Percentiles rank a stretch among this genome's conserved stretches.
phyloP scores from a whole-genome alignment of 2,797 vertebrate genomes.

The Melanotaenia boesemani region DNA sequence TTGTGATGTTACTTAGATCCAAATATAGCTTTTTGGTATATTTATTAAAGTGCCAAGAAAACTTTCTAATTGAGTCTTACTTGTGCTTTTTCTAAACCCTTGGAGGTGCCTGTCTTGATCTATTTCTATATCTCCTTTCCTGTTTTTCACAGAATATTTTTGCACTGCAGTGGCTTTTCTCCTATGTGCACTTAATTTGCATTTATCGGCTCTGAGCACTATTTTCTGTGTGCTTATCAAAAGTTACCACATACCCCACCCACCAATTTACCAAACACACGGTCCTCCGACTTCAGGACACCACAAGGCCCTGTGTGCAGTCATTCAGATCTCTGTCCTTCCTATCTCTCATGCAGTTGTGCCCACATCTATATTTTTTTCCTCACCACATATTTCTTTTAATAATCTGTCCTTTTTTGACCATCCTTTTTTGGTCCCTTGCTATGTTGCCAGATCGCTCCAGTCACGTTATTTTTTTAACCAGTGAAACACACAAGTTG shows the following conservation, averaged over 20 bases:
- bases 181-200: conserved; percentile 74
- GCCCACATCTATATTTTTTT: conserved; percentile 23
- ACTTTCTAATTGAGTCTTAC: conserved; percentile 4
- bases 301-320: conserved; percentile 66
- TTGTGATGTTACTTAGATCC: conserved; percentile 21
- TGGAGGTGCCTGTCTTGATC: conserved; percentile 18
- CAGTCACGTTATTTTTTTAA: conserved; percentile 29
- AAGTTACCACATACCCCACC: conserved; percentile 74
- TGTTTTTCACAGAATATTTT: background rate
- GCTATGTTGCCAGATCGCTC: conserved; percentile 44
- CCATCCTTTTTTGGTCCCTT: conserved; percentile 27
- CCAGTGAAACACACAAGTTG: conserved; percentile 53
- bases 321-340: conserved; percentile 51
- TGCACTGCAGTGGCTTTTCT: conserved; percentile 46
- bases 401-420: conserved; percentile 13
- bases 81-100: conserved; percentile 13
- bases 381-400: conserved; percentile 28
- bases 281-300: conserved; percentile 61
- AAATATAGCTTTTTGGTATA: conserved; percentile 5
- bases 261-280: conserved; percentile 76
- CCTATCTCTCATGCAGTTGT: conserved; percentile 49
- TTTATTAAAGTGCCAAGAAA: conserved; percentile 21
- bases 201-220: conserved; percentile 68
- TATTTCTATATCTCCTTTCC: conserved; percentile 35
- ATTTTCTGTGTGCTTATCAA: conserved; percentile 80